Conservation (phyloP, 2,113 vertebrate genomes). For the Centropristis striata region DNA sequence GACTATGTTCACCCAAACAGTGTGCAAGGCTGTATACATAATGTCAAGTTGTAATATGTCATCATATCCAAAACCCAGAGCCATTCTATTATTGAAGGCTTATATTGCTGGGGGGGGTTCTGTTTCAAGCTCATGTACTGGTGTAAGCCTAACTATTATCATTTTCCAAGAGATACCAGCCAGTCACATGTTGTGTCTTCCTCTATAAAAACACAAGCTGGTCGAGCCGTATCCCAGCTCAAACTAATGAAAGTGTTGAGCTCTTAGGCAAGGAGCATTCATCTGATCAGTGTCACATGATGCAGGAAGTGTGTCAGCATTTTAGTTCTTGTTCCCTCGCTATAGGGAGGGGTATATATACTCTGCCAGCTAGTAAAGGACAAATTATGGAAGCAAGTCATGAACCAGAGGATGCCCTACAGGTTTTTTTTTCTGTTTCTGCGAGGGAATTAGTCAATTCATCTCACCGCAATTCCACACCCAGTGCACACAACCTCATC, state of each 20-base stretch:
- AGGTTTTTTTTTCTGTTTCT: conserved; percentile 34
- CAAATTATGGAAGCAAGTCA: conserved; percentile 55
- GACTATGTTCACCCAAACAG: not conserved
- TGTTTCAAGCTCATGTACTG: not conserved
- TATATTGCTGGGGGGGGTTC: not conserved
- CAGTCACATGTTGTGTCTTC: conserved; percentile 32
- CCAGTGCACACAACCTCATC: not conserved
- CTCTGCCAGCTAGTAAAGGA: conserved; percentile 49
- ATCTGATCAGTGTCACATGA: conserved; percentile 81
- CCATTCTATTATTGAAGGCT: not conserved
- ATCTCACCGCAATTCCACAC: conserved; percentile 24
- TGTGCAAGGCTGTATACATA: not conserved
- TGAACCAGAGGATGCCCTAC: conserved; percentile 32
- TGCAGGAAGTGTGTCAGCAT: conserved; percentile 82
- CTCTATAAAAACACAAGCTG: conserved; percentile 22
- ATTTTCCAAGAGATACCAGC: conserved; percentile 6
- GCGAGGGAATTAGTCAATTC: conserved; percentile 38
- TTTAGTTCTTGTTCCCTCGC: conserved; percentile 73
- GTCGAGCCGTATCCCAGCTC: conserved; percentile 14
- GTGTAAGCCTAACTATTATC: not conserved
- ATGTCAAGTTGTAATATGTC: not conserved
- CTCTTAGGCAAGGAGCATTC: conserved; percentile 68
- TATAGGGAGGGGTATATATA: conserved; percentile 45
- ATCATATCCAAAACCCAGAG: not conserved
- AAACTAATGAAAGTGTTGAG: conserved; percentile 56